These are phyloP conservation scores for Magallana ariakensis DNA, from an alignment of 1,140 invertebrate species.

Conservation along the genomic window DNA sequence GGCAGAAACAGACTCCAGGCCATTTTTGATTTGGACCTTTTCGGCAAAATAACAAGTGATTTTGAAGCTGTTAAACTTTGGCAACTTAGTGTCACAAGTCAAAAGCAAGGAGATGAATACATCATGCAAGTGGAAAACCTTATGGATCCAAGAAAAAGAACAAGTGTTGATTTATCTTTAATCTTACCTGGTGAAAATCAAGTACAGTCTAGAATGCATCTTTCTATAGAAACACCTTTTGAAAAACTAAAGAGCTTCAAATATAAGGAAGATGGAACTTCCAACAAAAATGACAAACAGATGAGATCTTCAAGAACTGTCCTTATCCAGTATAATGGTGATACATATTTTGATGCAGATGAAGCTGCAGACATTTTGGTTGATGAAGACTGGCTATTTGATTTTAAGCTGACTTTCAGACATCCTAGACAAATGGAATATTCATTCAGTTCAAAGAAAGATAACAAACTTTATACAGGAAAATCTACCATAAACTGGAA, in stretches of 20 bases:
- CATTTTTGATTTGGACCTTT: slow-evolving; percentile 45
- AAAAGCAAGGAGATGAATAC: slow-evolving; percentile 7
- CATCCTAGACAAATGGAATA: slow-evolving; percentile 67
- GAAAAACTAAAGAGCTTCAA: slow-evolving; percentile 51
- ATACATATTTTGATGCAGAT: slow-evolving; percentile 65
- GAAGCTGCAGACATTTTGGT: slow-evolving; percentile 13
- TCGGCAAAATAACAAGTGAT: slow-evolving; percentile 50
- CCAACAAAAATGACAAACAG: slow-evolving; percentile 41
- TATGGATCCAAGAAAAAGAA: neutral
- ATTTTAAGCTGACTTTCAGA: slow-evolving; percentile 51
- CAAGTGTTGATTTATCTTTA: neutral
- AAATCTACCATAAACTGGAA: slow-evolving; percentile 69
- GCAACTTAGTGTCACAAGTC: slow-evolving; percentile 39
- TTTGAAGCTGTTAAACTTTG: slow-evolving; percentile 54
- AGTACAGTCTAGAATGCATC: neutral
- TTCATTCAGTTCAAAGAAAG: slow-evolving; percentile 51
- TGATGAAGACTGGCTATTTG: neutral
- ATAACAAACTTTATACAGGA: slow-evolving; percentile 53
- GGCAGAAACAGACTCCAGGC: slow-evolving; percentile 19
- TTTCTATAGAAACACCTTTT: slow-evolving; percentile 55
- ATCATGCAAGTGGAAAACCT: slow-evolving; percentile 14
- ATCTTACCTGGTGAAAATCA: neutral
- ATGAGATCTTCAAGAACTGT: neutral
- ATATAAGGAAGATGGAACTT: slow-evolving; percentile 29
- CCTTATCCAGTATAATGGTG: slow-evolving; percentile 60